phyloP scores from a whole-genome alignment of 2,797 vertebrate species.

The Rhynchotus rufescens region DNA sequence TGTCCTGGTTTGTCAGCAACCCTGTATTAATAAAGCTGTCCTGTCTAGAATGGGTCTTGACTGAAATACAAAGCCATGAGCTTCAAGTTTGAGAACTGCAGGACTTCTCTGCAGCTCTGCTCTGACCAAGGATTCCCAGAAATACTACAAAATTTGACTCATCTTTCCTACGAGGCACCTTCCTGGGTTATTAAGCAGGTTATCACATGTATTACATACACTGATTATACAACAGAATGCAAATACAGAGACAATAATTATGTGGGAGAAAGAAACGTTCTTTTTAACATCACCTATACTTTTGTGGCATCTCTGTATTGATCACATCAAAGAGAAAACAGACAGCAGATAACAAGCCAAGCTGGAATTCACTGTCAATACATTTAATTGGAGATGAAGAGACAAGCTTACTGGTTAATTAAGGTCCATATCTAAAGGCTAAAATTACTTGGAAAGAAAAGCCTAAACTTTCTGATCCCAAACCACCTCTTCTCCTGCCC shows the following conservation, averaged over 20 bases:
- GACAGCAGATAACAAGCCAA: not conserved
- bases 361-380: not conserved
- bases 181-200: not conserved
- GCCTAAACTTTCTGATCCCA: slow-evolving; percentile 1
- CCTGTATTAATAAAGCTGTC: not conserved
- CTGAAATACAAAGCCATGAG: not conserved
- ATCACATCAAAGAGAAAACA: slow-evolving; percentile 5
- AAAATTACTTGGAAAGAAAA: slow-evolving; percentile 41
- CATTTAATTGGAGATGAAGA: not conserved
- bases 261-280: slow-evolving; percentile 15
- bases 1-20: not conserved
- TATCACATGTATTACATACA: not conserved
- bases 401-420: slow-evolving; percentile 33
- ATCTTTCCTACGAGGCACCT: not conserved
- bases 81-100: not conserved
- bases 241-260: not conserved
- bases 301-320: not conserved
- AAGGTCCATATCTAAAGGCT: slow-evolving; percentile 34
- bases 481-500: not conserved
- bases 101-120: not conserved
- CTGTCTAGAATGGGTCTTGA: not conserved
- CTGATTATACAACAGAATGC: not conserved
- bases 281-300: slow-evolving; percentile 37
- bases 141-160: not conserved
- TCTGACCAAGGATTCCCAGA: not conserved